These are phyloP conservation scores for Oncopodura yosiiana DNA, from an alignment of 1,140 invertebrate species.

Conservation along the genomic window DNA sequence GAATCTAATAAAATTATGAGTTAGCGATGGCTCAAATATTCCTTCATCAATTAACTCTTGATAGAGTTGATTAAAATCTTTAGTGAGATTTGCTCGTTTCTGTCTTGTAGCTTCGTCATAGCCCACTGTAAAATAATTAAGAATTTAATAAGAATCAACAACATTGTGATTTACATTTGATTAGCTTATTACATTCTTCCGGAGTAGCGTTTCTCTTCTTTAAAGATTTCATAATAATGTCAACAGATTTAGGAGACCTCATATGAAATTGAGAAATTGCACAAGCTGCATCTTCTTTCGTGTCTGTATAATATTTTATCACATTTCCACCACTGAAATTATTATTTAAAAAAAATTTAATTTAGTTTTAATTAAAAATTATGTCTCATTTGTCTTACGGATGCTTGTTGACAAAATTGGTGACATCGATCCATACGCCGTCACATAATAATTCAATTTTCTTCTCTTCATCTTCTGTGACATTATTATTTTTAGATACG, in stretches of 20 bases:
- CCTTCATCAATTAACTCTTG: background rate
- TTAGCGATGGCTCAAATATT: conserved; percentile 2
- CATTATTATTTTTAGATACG: no score
- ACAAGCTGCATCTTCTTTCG: conserved; percentile 9
- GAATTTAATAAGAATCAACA: background rate
- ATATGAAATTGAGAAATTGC: conserved; percentile 21
- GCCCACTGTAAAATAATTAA: background rate
- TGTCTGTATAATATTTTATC: conserved; percentile 15
- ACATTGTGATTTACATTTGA: background rate
- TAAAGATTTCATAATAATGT: background rate
- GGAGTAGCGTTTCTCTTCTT: background rate
- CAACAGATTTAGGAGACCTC: background rate
- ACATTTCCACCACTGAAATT: conserved; percentile 11
- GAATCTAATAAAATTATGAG: background rate
- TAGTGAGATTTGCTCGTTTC: background rate
- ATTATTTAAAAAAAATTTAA: no score
- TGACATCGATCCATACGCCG: conserved; percentile 1
- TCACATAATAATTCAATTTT: background rate
- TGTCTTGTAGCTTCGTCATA: background rate
- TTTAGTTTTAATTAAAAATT: no score
- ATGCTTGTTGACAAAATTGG: background rate
- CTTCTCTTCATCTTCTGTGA: no score
- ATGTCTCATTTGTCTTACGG: no score
- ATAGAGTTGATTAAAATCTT: conserved; percentile 5
- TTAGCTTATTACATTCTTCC: background rate